Base-by-base conservation (phyloP, 2,888 invertebrate species). In the Ceramica pisi region DNA sequence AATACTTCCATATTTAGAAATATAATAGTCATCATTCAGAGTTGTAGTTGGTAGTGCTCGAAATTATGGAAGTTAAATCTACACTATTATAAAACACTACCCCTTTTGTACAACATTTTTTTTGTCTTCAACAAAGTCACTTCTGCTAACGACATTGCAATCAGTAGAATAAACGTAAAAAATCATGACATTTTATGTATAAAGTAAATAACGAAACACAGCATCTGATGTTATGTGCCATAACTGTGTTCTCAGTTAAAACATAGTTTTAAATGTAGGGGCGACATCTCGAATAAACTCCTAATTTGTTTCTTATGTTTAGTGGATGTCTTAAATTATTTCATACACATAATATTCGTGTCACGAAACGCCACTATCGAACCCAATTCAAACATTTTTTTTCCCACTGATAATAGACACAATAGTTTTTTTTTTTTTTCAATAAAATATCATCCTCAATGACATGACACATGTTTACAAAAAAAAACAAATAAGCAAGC, bases 211-310 rank as follows among this genome's bases (percentile, higher is more conserved):
- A 71, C 80, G 80, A 84, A 89, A 88, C 87, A 86, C 86, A 90
- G 92, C 92, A 95, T 95, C 94, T 95, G 94, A 95, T 91, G 90
- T 92, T 90, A 92, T 88, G 95, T 95, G 95, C 95, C 95, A 95
- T 95, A 95, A 88, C 89, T 91, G 90, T 94, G 90, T 93, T 91
- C 91, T 88, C 87, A 87, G 83, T 89, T 86, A 87, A 81, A 86
- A 86, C 85, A 88, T 87, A 90, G 87, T 85, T 87, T 82, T 84
- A 74, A 78, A 84, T 75, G 62, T 84, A 84, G 81, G 77, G 73
- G 83, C 75, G 75, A 81, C 82, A 84, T 86, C 85, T 85, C 85
- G 85, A 85, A 85, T 85, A 85, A 67, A 67, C 65, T 59, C 59
- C 61, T 71, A 71, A 59, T 72, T 71, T 79, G 82, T 84, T 82